phyloP scores from a whole-genome alignment of 2,797 vertebrate genomes.

The Rhinella marina region DNA sequence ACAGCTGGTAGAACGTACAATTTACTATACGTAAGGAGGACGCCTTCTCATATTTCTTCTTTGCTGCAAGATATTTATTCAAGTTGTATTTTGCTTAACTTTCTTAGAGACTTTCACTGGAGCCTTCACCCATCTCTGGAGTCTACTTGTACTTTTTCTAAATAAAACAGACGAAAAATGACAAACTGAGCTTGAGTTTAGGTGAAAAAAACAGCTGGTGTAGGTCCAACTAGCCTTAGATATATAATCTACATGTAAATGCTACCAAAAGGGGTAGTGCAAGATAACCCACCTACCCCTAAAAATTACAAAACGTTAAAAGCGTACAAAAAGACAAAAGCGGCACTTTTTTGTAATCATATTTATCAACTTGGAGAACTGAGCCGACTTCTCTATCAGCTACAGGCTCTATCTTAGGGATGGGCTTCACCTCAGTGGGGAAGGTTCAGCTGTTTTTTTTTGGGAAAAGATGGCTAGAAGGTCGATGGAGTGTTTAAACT shows the following conservation, averaged over 20 bases:
- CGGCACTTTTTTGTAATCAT: too few species aligned
- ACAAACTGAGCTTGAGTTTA: not conserved
- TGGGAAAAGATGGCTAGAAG: too few species aligned
- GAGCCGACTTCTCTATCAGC: too few species aligned
- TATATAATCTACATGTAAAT: not conserved
- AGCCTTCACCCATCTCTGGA: not conserved
- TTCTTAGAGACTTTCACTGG: not conserved
- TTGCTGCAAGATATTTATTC: not conserved
- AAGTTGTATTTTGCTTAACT: not conserved
- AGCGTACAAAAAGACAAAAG: too few species aligned
- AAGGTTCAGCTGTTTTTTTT: too few species aligned
- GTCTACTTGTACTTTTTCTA: not conserved
- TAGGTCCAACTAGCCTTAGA: not conserved
- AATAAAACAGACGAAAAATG: not conserved
- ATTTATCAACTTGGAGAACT: too few species aligned
- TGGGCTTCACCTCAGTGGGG: too few species aligned
- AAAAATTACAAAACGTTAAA: too few species aligned
- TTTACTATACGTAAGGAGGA: slow-evolving; percentile 57
- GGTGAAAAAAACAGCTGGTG: not conserved
- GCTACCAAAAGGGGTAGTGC: not conserved
- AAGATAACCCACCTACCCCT: not conserved
- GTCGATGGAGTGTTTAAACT: too few species aligned
- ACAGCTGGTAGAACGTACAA: slow-evolving; percentile 58
- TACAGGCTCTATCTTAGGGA: too few species aligned
- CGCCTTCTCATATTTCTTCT: not conserved